Base-by-base conservation (phyloP, 30 jellyfish, hydroid and myxozoan species). In the Pelagia noctiluca region DNA sequence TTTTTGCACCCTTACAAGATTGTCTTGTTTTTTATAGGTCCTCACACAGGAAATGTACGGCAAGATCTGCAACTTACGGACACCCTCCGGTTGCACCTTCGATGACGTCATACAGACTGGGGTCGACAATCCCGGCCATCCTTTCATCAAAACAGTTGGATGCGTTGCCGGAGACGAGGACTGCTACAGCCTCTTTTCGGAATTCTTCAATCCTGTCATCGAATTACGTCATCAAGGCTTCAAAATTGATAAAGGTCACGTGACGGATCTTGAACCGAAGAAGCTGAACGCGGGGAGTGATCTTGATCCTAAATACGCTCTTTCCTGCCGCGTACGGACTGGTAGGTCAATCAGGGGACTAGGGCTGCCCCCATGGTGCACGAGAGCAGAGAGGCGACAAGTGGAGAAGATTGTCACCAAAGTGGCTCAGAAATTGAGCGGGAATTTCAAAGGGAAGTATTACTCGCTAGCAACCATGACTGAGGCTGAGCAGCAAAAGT, bases 61-160 rank as follows among this genome's bases (percentile, higher is more conserved):
- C 21, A 65, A 35, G 66, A 28, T 90, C 83, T 29, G 76, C 21
- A 63, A 84, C 10, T 78, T 69, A 24, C 26, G 46, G 33, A 83
- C 96, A 0, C 76, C 82, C n/a, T 83, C 63, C 75, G 98, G 98
- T 3, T 67, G 29, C 34, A 37, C 98, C 18, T 75, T 91, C 37
- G 96, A 91, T 60, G 50, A 71, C 28, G 86, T 67, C 78, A 91
- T 91, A 33, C 98, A 91, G 49, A 91, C 98, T 1, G 98, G 98
- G 7, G 98, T 91, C 25, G 98, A 91, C 78, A 91, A 91, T 81
- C 98, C 98, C 1, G 98, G 98, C 30, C 98, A 91, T 53, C 98
- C 98, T 18, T 91, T 91, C 71, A 91, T 91, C 61, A 84, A 65
- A 89, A 91, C 89, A 4, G 98, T 91, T 24, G 98, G 98, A 18